phyloP scores from a whole-genome alignment of 2,113 vertebrate species.

The Cynocephalus volans region DNA sequence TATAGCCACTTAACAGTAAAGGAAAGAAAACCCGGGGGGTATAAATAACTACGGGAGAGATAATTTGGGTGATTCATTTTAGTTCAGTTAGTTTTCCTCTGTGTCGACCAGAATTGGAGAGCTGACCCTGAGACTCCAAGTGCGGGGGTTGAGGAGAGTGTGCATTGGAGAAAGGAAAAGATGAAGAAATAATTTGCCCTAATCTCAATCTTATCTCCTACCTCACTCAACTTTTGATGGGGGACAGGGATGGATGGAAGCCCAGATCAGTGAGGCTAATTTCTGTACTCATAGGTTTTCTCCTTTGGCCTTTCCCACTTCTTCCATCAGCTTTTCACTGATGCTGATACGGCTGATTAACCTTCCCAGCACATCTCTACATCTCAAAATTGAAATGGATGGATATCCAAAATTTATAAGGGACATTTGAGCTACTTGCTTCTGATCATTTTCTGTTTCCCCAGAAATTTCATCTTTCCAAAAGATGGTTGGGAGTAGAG shows the following conservation, averaged over 20 bases:
- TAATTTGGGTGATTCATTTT: too few relatives aligned
- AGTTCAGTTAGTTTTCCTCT: too few relatives aligned
- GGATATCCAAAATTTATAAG: background rate
- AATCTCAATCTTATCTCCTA: background rate
- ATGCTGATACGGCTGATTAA: background rate
- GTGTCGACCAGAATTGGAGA: too few relatives aligned
- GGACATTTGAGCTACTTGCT: slow-evolving; percentile 2
- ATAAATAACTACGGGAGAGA: too few relatives aligned
- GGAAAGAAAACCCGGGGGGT: too few relatives aligned
- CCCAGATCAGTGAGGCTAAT: background rate
- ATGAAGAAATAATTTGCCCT: background rate
- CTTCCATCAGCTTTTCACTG: background rate
- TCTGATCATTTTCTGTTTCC: background rate
- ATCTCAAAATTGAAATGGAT: background rate
- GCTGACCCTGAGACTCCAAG: too few relatives aligned
- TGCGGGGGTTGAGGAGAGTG: too few relatives aligned
- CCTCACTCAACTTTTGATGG: background rate
- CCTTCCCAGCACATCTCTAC: too few relatives aligned
- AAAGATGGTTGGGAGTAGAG: slow-evolving; percentile 11
- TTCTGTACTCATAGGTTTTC: background rate
- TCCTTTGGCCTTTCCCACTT: background rate
- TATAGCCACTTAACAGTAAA: too few relatives aligned
- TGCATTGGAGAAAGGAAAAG: too few relatives aligned
- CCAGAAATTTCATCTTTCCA: slow-evolving; percentile 9
- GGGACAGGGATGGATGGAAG: background rate